These are phyloP conservation scores for Lasioglossum leucozonium DNA, from an alignment of 2,888 invertebrate genomes.

Conservation along the genomic window DNA sequence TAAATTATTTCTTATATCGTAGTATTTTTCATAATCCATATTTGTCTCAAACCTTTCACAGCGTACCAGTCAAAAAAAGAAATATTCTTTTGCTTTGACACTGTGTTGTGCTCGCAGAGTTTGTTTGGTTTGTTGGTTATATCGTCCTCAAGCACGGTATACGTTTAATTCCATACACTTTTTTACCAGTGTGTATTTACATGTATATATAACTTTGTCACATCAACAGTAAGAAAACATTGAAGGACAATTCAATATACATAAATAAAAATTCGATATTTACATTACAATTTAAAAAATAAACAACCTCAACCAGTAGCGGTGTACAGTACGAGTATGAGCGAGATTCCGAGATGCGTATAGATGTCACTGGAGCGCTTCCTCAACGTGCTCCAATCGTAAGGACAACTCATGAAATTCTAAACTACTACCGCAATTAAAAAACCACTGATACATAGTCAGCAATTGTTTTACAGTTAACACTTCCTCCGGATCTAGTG, in stretches of 20 bases:
- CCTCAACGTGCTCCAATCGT: neutral
- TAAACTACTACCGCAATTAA: neutral
- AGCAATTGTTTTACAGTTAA: neutral
- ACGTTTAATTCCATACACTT: neutral
- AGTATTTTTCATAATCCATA: slow-evolving; percentile 53
- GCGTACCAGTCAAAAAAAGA: neutral
- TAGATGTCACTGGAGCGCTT: neutral
- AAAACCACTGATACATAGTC: neutral
- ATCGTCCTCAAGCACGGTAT: neutral
- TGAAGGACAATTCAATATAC: neutral
- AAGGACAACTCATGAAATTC: neutral
- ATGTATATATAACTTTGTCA: neutral
- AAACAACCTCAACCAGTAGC: neutral
- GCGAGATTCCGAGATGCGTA: too few relatives aligned
- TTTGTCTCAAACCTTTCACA: neutral
- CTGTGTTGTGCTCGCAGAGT: neutral
- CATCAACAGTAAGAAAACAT: neutral
- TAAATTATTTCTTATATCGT: neutral
- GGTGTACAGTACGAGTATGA: too few relatives aligned
- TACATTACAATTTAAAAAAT: too few relatives aligned
- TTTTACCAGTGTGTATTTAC: too few relatives aligned
- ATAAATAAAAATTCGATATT: neutral
- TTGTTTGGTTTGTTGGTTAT: slow-evolving; percentile 9
- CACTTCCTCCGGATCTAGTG: too few relatives aligned
- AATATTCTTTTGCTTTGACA: neutral